These are phyloP conservation scores for Oxytorus armatus DNA, from an alignment of 2,888 invertebrate genomes.

Conservation along the genomic window DNA sequence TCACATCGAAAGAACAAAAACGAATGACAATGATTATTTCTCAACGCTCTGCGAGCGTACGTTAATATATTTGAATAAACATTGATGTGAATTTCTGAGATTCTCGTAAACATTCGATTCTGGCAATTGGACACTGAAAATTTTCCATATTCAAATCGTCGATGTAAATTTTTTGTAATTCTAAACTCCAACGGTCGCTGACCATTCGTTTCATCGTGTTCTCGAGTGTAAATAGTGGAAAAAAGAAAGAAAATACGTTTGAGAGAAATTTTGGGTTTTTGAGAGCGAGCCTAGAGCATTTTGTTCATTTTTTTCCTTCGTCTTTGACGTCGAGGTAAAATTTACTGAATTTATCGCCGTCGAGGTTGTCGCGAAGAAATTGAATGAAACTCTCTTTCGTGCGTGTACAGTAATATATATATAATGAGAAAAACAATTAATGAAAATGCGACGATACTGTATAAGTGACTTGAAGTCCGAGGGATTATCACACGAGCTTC, in stretches of 20 bases:
- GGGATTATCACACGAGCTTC: too few relatives aligned
- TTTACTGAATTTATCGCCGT: slow-evolving; percentile 28
- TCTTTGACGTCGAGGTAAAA: slow-evolving; percentile 1
- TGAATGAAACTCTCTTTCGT: too few relatives aligned
- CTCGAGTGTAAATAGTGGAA: slow-evolving; percentile 22
- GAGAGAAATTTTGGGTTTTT: not conserved
- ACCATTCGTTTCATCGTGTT: not conserved
- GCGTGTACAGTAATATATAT: too few relatives aligned
- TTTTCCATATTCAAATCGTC: too few relatives aligned
- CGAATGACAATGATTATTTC: too few relatives aligned
- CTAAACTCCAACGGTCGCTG: too few relatives aligned
- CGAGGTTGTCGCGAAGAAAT: slow-evolving; percentile 4
- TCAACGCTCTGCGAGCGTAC: too few relatives aligned
- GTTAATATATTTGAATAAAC: too few relatives aligned
- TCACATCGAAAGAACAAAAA: too few relatives aligned
- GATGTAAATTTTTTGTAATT: not conserved
- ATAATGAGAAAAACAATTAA: not conserved
- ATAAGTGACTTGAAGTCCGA: slow-evolving; percentile 24
- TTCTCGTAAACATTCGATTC: too few relatives aligned
- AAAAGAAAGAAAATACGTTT: not conserved
- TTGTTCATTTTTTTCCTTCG: slow-evolving; percentile 5
- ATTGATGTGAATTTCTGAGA: too few relatives aligned
- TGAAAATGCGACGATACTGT: slow-evolving; percentile 18
- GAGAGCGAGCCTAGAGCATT: not conserved
- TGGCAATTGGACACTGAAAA: too few relatives aligned